phyloP scores from a whole-genome alignment of 1,140 invertebrate species.

The Andricus grossulariae region DNA sequence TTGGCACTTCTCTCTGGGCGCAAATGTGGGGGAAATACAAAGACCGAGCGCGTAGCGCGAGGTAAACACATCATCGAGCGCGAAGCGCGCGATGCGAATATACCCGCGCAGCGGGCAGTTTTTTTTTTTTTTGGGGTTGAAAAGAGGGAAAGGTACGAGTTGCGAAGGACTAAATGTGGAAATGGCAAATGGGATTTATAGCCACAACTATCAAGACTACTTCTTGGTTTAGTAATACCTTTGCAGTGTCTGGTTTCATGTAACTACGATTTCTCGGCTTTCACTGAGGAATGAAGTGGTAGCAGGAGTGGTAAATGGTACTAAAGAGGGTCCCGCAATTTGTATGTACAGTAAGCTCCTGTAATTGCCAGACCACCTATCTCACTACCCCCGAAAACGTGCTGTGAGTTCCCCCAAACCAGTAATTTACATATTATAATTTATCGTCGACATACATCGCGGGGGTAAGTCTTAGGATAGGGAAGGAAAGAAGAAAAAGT shows the following conservation, averaged over 20 bases:
- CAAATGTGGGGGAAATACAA: too few species aligned
- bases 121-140: too few species aligned
- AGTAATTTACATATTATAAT: slow-evolving; percentile 67
- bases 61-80: too few species aligned
- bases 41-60: too few species aligned
- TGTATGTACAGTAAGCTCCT: slow-evolving; percentile 64
- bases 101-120: too few species aligned
- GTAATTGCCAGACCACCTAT: slow-evolving; percentile 64
- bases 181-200: slow-evolving; percentile 50
- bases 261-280: slow-evolving; percentile 42
- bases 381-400: slow-evolving; percentile 13
- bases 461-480: not conserved
- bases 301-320: slow-evolving; percentile 48
- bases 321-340: slow-evolving; percentile 50
- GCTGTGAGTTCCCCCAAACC: slow-evolving; percentile 1
- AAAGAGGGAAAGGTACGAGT: too few species aligned
- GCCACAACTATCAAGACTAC: slow-evolving; percentile 47
- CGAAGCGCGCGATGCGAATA: too few species aligned
- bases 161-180: not conserved
- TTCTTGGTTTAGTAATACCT: slow-evolving; percentile 58
- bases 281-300: not conserved
- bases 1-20: too few species aligned
- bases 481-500: not conserved
- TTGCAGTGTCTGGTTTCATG: slow-evolving; percentile 50
- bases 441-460: slow-evolving; percentile 61